Evolutionary conservation across 2,888 invertebrate genomes (phyloP).

Genomic region (Diaperis boleti): DNA sequence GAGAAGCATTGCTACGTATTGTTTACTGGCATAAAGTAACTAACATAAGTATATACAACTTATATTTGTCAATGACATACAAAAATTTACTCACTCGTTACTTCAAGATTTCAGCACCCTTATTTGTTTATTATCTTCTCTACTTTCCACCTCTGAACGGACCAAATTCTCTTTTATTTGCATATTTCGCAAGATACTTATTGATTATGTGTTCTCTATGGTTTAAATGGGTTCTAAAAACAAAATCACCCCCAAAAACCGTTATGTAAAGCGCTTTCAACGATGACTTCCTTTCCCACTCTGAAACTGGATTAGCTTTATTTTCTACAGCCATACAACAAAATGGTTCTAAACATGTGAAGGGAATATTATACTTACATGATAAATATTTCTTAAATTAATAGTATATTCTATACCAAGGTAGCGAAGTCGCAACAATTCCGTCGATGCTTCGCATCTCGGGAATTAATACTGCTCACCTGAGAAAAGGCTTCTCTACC

Average conservation of each 20-base stretch:
- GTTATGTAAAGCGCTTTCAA: constrained; percentile 4
- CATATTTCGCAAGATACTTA: constrained; percentile 33
- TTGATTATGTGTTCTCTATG: constrained; percentile 29
- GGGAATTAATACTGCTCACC: too few relatives aligned
- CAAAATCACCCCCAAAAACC: constrained; percentile 30
- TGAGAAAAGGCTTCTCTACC: too few relatives aligned
- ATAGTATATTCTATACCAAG: too few relatives aligned
- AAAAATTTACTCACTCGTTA: constrained; percentile 12
- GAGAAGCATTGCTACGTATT: constrained; percentile 40
- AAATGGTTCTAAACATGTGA: too few relatives aligned
- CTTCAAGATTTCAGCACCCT: constrained; percentile 1
- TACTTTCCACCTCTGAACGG: constrained; percentile 7
- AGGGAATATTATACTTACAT: too few relatives aligned
- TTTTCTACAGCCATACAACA: too few relatives aligned
- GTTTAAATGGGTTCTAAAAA: constrained; percentile 29
- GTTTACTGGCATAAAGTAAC: constrained; percentile 39
- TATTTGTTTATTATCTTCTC: constrained; percentile 24
- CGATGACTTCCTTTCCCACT: neutral
- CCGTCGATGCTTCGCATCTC: too few relatives aligned
- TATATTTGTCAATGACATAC: constrained; percentile 28
- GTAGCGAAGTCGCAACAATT: too few relatives aligned
- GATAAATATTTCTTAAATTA: too few relatives aligned
- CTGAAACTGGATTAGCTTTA: too few relatives aligned
- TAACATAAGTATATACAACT: too few relatives aligned
- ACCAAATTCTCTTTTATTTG: constrained; percentile 16